A percentile compares a stretch with the other conserved stretches of the same genome.
phyloP scores from a whole-genome alignment of 2,888 invertebrate species.

The Conus canariensis region DNA sequence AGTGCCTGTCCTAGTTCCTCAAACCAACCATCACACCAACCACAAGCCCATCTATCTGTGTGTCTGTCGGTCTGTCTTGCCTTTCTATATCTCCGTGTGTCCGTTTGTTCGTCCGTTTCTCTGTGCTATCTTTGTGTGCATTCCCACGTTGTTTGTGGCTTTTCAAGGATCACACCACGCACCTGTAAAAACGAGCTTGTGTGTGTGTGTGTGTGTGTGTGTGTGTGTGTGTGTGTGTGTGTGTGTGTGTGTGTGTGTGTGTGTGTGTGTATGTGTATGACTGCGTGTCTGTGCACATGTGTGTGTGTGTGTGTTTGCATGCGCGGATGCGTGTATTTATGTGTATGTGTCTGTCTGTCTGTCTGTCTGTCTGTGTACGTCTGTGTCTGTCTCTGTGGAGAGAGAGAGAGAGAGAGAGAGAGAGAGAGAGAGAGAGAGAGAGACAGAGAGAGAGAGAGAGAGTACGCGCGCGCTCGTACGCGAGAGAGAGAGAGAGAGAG shows the following conservation, averaged over 20 bases:
- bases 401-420: conserved; percentile 1
- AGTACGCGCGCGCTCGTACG: neutral
- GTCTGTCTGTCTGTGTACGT: neutral
- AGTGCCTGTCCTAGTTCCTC: no score
- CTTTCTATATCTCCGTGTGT: neutral
- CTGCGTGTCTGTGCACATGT: neutral
- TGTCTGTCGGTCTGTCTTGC: neutral
- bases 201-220: neutral
- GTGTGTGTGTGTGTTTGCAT: neutral
- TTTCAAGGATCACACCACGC: no score
- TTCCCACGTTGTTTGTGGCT: no score
- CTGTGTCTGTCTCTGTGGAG: neutral
- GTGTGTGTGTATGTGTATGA: neutral
- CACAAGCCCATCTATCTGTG: neutral
- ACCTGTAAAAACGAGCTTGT: neutral
- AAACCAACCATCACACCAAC: no score
- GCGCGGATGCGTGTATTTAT: neutral
- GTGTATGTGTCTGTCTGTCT: conserved; percentile 5
- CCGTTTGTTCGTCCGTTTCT: neutral
- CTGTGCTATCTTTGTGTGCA: no score
- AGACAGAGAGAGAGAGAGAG: neutral
- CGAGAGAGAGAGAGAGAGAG: neutral
- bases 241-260: neutral
- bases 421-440: conserved; percentile 10
- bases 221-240: neutral